Percentiles rank a stretch among this genome's conserved stretches.
Conservation (phyloP, 1,140 invertebrate species). For the Diachasma alloeum region DNA sequence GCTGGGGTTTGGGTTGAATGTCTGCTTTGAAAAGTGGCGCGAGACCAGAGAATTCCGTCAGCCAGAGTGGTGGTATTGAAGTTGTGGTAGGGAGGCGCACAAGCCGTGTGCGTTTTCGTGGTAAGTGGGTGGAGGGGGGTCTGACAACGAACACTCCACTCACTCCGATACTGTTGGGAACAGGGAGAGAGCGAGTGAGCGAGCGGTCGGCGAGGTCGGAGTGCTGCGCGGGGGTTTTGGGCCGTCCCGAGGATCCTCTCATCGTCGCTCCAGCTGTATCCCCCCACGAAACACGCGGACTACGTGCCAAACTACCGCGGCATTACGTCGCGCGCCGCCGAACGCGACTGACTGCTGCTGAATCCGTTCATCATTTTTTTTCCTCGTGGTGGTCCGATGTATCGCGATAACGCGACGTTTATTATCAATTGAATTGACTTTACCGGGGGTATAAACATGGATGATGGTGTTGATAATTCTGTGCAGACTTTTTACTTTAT, state of each 20-base stretch:
- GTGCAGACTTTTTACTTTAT: too few relatives aligned
- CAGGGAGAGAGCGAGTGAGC: background rate
- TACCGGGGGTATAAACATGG: background rate
- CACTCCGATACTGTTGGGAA: background rate
- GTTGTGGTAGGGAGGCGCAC: background rate
- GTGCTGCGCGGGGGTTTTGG: constrained; percentile 33
- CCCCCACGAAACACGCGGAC: constrained; percentile 49
- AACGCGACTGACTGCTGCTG: constrained; percentile 52
- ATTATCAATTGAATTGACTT: too few relatives aligned
- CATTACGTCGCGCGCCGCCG: constrained; percentile 63
- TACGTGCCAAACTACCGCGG: constrained; percentile 44
- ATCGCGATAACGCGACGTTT: too few relatives aligned
- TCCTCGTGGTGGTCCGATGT: background rate
- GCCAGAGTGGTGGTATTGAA: background rate
- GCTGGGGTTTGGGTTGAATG: background rate
- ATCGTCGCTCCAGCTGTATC: background rate
- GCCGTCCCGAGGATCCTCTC: constrained; percentile 48
- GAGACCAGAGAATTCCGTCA: background rate
- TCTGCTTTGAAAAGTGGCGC: background rate
- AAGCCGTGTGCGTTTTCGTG: background rate
- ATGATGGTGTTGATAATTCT: too few relatives aligned
- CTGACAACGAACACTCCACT: background rate
- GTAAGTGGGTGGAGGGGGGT: background rate
- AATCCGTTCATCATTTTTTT: background rate
- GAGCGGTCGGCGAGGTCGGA: background rate